These are phyloP conservation scores for Merops nubicus DNA, from an alignment of 2,113 vertebrate genomes.

Conservation along the genomic window DNA sequence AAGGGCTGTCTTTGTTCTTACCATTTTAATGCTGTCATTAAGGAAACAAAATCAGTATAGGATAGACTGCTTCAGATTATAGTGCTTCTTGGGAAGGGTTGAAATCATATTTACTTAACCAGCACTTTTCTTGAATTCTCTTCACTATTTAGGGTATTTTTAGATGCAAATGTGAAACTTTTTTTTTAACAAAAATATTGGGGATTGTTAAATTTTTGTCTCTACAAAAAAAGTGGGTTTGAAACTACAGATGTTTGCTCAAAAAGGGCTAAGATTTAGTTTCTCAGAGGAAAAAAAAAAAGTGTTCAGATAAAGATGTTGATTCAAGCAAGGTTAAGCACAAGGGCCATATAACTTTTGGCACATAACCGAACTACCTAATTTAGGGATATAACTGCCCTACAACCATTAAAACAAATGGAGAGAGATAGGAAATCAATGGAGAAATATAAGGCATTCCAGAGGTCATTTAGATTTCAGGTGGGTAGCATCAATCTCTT, in stretches of 20 bases:
- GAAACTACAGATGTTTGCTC: not conserved
- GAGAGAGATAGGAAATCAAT: constrained; percentile 31
- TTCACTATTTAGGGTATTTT: not conserved
- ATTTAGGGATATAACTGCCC: not conserved
- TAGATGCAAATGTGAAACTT: not conserved
- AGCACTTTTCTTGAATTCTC: not conserved
- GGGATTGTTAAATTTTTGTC: not conserved
- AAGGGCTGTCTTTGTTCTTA: not conserved
- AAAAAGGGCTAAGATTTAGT: not conserved
- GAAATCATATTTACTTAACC: not conserved
- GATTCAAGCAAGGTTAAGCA: not conserved
- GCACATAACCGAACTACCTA: not conserved
- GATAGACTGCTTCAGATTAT: not conserved
- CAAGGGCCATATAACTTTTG: not conserved
- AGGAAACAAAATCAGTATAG: not conserved
- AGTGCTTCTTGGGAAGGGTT: not conserved
- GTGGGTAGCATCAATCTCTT: not conserved
- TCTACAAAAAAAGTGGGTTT: not conserved
- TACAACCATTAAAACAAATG: constrained; percentile 17
- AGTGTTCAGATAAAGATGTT: not conserved
- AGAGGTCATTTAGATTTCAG: not conserved
- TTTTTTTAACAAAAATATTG: not conserved
- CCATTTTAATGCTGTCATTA: not conserved
- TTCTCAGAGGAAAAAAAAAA: fast-evolving
- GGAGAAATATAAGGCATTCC: not conserved